Base-by-base conservation (phyloP, 2,797 vertebrate species). In the Agapornis canus region DNA sequence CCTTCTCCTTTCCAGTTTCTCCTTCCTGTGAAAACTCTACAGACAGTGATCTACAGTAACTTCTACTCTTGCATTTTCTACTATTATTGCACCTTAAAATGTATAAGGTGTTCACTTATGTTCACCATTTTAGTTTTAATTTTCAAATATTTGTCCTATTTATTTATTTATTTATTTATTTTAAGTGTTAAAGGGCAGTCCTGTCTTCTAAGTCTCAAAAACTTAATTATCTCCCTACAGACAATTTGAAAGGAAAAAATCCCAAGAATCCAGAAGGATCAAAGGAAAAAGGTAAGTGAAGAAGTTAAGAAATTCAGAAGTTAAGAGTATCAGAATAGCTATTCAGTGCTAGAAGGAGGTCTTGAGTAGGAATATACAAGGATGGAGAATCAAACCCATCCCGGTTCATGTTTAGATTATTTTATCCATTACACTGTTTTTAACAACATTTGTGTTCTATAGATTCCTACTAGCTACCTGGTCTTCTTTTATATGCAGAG, bases 201-300 rank as follows among this genome's bases (percentile, higher is more conserved):
- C 4, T 76, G 10, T 40, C 15, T 85, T 92, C 48, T 71, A 61
- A 82, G 9, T 81, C 35, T 87, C 25, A 78, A 81, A 92, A 83
- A 13, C 2, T 22, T 54, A 54, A 87, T 76, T 89, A 47, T 69
- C 26, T 95, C 49, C 57, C 40, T 73, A 76, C 78, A 97, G 96
- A 96, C 40, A 26, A 65, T 63, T 22, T 29, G 27, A 98, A 97
- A 85, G 94, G 32, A 66, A 97, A 97, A 90, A 94, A 94, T 87
- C 82, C 78, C 23, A 97, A 95, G 82, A 72, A 92, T 84, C 70
- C 92, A 89, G 90, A 76, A 37, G 89, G 23, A 11, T 60, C 69
- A 71, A 97, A 92, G 76, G 94, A 95, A 75, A 97, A 97, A 96
- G 96, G 97, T 97, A 96, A 94, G 61, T 49, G 12, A 27, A n/a